Evolutionary conservation across 2,113 vertebrate species (phyloP).

Genomic region (Aphelocoma coerulescens): DNA sequence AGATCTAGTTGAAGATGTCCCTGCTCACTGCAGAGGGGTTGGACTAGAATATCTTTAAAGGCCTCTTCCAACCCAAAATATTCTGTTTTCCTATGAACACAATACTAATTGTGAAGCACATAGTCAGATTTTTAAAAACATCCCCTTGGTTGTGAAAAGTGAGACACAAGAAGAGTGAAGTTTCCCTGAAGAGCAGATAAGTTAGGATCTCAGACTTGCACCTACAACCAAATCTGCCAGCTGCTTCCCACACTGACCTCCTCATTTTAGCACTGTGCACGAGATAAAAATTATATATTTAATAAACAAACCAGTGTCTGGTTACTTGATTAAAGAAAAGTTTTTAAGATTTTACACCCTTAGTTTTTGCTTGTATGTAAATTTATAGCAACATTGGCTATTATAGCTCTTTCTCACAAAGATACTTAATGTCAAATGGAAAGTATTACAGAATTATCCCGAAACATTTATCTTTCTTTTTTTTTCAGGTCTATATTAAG

Average conservation of each 20-base stretch:
- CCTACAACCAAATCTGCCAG: neutral
- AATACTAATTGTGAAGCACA: neutral
- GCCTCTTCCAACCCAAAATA: neutral
- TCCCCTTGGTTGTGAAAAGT: neutral
- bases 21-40: neutral
- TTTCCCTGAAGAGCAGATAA: neutral
- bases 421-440: neutral
- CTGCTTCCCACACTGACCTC: neutral
- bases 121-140: neutral
- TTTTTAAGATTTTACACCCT: neutral
- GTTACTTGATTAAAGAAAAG: neutral
- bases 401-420: neutral
- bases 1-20: neutral
- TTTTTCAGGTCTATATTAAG: neutral
- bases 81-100: neutral
- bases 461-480: neutral
- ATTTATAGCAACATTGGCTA: neutral
- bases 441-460: neutral
- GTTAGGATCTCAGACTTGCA: neutral
- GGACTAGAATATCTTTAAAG: neutral
- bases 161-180: neutral
- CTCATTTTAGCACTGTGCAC: neutral
- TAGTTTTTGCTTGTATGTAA: neutral
- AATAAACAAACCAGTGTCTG: neutral
- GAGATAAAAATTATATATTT: neutral